phyloP scores from a whole-genome alignment of 2,888 invertebrate genomes.

The Tetrapedia diversipes region DNA sequence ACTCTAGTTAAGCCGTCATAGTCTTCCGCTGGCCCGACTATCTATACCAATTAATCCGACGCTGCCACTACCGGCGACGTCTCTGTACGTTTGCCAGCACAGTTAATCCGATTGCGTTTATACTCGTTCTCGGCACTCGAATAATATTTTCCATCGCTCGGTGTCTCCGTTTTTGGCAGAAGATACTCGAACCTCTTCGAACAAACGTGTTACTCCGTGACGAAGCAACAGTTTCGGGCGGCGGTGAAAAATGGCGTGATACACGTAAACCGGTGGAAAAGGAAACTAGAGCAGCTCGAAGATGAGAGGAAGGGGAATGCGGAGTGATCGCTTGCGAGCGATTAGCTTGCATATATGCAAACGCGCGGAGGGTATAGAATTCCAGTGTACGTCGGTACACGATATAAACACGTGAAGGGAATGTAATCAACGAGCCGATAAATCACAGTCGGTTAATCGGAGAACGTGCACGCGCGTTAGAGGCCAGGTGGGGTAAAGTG shows the following conservation, averaged over 20 bases:
- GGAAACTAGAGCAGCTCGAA: slow-evolving; percentile 14
- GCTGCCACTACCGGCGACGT: slow-evolving; percentile 32
- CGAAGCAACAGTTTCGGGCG: background rate
- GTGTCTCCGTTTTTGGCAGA: background rate
- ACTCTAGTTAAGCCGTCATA: slow-evolving; percentile 70
- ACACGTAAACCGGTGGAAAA: background rate
- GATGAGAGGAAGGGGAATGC: slow-evolving; percentile 1
- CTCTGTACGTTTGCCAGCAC: slow-evolving; percentile 40
- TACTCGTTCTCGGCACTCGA: background rate
- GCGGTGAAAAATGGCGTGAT: slow-evolving; percentile 4
- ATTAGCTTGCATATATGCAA: slow-evolving; percentile 48
- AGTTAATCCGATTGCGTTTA: slow-evolving; percentile 56
- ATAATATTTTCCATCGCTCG: slow-evolving; percentile 19
- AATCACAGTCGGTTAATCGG: slow-evolving; percentile 38
- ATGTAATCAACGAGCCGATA: slow-evolving; percentile 38
- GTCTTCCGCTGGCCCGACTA: slow-evolving; percentile 64
- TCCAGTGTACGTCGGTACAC: slow-evolving; percentile 41
- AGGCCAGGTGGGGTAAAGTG: background rate
- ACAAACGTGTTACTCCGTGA: background rate
- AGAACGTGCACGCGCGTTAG: slow-evolving; percentile 13
- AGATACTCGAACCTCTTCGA: background rate
- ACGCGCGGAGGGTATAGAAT: slow-evolving; percentile 43
- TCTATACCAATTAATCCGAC: slow-evolving; percentile 64
- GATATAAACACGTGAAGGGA: slow-evolving; percentile 43
- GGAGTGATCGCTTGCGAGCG: slow-evolving; percentile 28